Evolutionary conservation across 2,113 vertebrate species (phyloP).

Genomic region (Crypturellus undulatus): DNA sequence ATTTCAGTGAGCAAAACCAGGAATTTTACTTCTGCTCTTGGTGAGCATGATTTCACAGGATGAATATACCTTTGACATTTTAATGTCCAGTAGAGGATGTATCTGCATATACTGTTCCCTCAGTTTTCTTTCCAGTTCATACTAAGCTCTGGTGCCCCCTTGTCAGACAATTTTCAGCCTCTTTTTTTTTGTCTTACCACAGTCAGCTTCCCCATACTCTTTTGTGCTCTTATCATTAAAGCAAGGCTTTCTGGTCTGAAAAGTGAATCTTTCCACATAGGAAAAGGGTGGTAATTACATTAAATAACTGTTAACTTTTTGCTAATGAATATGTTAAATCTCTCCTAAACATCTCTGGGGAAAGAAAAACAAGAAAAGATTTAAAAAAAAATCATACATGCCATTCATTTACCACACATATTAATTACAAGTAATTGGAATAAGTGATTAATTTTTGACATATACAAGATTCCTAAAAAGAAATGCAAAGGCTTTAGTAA

Average conservation of each 20-base stretch:
- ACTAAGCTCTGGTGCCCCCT: neutral
- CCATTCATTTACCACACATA: slow-evolving; percentile 47
- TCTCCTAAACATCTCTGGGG: slow-evolving; percentile 60
- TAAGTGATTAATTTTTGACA: slow-evolving; percentile 46
- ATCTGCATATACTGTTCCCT: neutral
- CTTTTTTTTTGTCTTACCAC: neutral
- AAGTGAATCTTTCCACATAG: slow-evolving; percentile 32
- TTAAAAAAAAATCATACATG: slow-evolving; percentile 48
- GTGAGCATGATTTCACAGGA: slow-evolving; percentile 38
- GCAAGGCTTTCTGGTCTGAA: slow-evolving; percentile 20
- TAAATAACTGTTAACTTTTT: slow-evolving; percentile 59
- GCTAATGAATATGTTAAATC: slow-evolving; percentile 61
- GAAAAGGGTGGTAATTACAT: slow-evolving; percentile 46
- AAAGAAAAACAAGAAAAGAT: slow-evolving; percentile 30
- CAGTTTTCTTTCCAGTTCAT: neutral
- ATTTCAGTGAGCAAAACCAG: slow-evolving; percentile 1
- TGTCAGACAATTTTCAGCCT: neutral
- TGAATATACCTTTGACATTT: slow-evolving; percentile 11
- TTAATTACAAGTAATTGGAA: slow-evolving; percentile 63
- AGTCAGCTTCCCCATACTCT: slow-evolving; percentile 14
- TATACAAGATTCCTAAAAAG: slow-evolving; percentile 6
- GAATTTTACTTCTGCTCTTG: slow-evolving; percentile 19
- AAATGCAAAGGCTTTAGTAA: slow-evolving; percentile 14
- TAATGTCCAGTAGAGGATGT: neutral
- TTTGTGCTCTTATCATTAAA: slow-evolving; percentile 18